These are phyloP conservation scores for Stratiolaelaps scimitus DNA, from an alignment of 1,140 invertebrate species.

Conservation along the genomic window DNA sequence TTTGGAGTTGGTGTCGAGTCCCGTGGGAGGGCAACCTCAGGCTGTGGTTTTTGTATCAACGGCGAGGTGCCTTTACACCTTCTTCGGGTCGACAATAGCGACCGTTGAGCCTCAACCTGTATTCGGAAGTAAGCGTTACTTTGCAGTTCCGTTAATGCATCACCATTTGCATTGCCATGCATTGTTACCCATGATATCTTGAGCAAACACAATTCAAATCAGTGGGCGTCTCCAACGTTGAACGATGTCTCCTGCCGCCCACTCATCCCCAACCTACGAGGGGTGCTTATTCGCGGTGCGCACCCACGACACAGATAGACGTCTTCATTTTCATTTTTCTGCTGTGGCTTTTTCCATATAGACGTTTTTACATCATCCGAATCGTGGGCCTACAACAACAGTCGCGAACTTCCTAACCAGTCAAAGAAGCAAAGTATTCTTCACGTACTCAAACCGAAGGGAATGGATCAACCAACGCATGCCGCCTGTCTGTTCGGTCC, in stretches of 20 bases:
- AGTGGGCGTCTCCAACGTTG: no score
- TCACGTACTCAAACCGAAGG: background rate
- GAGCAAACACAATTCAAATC: no score
- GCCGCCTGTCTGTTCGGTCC: constrained; percentile 28
- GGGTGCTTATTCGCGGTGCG: no score
- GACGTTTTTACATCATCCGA: background rate
- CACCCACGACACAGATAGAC: no score
- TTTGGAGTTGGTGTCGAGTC: background rate
- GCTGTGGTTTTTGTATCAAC: background rate
- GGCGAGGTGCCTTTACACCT: background rate
- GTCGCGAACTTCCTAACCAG: background rate
- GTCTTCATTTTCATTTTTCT: background rate
- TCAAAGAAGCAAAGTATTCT: background rate
- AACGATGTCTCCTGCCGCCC: no score
- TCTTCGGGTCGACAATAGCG: background rate
- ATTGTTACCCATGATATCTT: no score
- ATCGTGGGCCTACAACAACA: constrained; percentile 26
- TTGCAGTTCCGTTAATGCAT: background rate
- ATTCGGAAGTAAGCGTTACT: background rate
- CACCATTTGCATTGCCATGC: no score
- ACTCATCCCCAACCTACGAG: no score
- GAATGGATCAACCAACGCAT: background rate
- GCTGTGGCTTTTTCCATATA: background rate
- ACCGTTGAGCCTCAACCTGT: background rate
- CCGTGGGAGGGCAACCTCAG: background rate